Evolutionary conservation across 1,140 invertebrate genomes (phyloP).

Genomic region (Drosophila paulistorum): DNA sequence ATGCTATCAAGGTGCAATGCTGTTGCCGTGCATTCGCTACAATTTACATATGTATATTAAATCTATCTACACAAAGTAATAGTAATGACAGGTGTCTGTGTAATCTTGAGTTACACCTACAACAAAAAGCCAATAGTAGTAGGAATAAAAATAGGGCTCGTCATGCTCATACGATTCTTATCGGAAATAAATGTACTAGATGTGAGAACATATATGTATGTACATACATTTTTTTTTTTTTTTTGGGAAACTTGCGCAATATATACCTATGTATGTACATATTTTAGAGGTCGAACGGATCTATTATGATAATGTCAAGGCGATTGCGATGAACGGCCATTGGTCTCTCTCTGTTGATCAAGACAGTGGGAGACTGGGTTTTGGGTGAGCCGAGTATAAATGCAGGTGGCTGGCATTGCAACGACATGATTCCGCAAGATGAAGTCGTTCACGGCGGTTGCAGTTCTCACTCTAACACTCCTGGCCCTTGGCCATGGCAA

Average conservation of each 20-base stretch:
- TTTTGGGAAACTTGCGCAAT: conserved; percentile 6
- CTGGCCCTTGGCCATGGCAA: conserved; percentile 81
- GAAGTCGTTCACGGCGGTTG: conserved; percentile 79
- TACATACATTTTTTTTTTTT: no score
- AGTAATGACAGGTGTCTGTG: background rate
- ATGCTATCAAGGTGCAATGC: conserved; percentile 24
- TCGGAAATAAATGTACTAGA: background rate
- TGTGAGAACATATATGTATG: no score
- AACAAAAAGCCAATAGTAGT: background rate
- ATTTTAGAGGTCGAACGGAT: conserved; percentile 50
- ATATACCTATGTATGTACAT: background rate
- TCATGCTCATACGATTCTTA: conserved; percentile 35
- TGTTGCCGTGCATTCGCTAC: background rate
- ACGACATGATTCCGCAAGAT: conserved; percentile 71
- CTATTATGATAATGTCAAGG: conserved; percentile 64
- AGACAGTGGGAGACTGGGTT: no score
- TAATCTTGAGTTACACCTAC: conserved; percentile 1
- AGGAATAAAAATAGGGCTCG: conserved; percentile 25
- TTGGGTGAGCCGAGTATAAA: conserved; percentile 53
- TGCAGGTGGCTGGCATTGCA: conserved; percentile 33
- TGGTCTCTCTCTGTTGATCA: conserved; percentile 18
- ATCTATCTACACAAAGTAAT: background rate
- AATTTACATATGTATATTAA: background rate
- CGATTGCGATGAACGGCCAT: conserved; percentile 38
- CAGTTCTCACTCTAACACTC: conserved; percentile 60